These are phyloP conservation scores for Antennarius striatus DNA, from an alignment of 2,113 vertebrate species.

Conservation along the genomic window DNA sequence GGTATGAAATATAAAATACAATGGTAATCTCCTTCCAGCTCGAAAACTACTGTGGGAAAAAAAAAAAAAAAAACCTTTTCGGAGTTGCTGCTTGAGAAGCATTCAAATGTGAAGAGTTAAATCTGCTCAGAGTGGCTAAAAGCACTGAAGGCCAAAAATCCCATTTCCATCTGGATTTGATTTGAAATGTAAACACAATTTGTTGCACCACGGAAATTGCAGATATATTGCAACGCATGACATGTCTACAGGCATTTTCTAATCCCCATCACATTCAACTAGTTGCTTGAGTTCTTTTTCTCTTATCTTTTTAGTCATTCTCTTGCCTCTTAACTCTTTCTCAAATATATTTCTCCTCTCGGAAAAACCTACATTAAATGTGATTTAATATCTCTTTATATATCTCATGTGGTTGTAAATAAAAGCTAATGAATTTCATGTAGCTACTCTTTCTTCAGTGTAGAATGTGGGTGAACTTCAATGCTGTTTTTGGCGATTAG, in stretches of 20 bases:
- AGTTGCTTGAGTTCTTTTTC: conserved; percentile 1
- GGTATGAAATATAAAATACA: conserved; percentile 25
- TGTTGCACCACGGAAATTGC: conserved; percentile 55
- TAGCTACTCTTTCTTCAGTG: conserved; percentile 44
- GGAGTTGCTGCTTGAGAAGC: conserved; percentile 35
- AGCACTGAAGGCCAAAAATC: conserved; percentile 57
- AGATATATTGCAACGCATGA: conserved; percentile 51
- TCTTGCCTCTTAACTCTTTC: background rate
- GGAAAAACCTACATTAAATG: conserved; percentile 61
- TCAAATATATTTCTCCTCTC: conserved; percentile 2
- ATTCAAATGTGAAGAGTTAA: conserved; percentile 58
- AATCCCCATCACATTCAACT: conserved; percentile 34
- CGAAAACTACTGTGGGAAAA: conserved; percentile 24
- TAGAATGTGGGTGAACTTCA: conserved; percentile 68
- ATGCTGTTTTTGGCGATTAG: conserved; percentile 72
- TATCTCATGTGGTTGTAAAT: conserved; percentile 51
- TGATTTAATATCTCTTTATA: conserved; percentile 60
- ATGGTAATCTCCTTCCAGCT: conserved; percentile 28
- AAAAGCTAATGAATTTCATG: conserved; percentile 55
- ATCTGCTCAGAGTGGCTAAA: conserved; percentile 58
- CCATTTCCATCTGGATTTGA: conserved; percentile 69
- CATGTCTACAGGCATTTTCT: conserved; percentile 50
- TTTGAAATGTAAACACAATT: conserved; percentile 72
- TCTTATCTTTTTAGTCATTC: background rate
- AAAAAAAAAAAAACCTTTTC: conserved; percentile 33